Percentiles rank a stretch among this genome's conserved stretches.
Conservation (phyloP, 2,797 vertebrate species). For the Margarornis squamiger region DNA sequence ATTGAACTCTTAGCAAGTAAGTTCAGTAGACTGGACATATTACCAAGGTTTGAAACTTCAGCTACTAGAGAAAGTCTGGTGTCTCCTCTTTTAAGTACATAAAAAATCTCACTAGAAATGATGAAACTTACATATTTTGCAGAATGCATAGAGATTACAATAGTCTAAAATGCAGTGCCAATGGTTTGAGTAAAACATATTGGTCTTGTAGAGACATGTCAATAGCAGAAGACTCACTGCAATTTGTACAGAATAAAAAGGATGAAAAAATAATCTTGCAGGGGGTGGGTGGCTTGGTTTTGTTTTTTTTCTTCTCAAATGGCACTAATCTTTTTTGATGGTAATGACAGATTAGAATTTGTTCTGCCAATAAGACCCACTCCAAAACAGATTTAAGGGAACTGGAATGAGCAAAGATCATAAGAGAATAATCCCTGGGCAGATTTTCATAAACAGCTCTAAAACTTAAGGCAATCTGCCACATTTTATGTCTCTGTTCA, state of each 20-base stretch:
- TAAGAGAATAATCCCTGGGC: not conserved
- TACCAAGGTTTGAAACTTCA: not conserved
- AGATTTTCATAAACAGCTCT: not conserved
- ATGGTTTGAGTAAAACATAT: not conserved
- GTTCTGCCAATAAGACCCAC: not conserved
- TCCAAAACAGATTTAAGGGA: constrained; percentile 20
- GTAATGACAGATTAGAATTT: not conserved
- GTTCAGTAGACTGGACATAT: not conserved
- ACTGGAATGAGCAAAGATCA: not conserved
- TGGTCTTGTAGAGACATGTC: not conserved
- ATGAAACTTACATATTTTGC: not conserved
- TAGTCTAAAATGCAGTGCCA: not conserved
- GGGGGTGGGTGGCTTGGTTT: not conserved
- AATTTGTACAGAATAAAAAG: not conserved
- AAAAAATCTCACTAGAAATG: not conserved
- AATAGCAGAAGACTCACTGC: not conserved
- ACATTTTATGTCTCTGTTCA: not conserved
- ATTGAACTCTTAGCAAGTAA: not conserved
- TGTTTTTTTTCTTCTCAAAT: not conserved
- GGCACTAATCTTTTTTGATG: constrained; percentile 10
- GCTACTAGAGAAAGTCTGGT: not conserved
- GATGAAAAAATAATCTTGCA: not conserved
- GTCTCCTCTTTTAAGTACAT: not conserved
- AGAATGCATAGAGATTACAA: not conserved
- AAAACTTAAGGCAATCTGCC: not conserved